phyloP scores from a whole-genome alignment of 1,140 invertebrate genomes.

The Drosophila asahinai region DNA sequence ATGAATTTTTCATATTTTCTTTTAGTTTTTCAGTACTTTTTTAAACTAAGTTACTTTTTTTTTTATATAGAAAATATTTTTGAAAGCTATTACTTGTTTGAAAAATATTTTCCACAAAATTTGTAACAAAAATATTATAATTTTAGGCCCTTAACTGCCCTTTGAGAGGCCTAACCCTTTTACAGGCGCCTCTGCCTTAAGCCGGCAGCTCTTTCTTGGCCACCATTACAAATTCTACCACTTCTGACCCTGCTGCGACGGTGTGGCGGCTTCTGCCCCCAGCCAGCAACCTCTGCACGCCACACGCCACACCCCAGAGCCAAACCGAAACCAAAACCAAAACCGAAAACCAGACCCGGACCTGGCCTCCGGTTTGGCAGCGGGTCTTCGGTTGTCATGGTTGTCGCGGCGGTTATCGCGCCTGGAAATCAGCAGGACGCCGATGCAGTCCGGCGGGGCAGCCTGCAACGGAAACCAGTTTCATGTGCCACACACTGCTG shows the following conservation, averaged over 20 bases:
- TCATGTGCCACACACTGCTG: constrained; percentile 42
- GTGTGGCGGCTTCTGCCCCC: constrained; percentile 38
- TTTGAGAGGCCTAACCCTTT: not conserved
- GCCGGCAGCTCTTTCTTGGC: constrained; percentile 21
- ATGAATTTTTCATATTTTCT: no score
- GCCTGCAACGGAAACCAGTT: constrained; percentile 64
- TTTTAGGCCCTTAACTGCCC: no score
- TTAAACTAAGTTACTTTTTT: no score
- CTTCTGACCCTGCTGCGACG: constrained; percentile 47
- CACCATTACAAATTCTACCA: constrained; percentile 82
- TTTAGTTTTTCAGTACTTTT: no score
- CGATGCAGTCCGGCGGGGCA: constrained; percentile 41
- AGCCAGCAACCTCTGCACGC: constrained; percentile 28
- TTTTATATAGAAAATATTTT: not conserved
- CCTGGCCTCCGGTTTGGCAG: constrained; percentile 52
- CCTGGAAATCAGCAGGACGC: constrained; percentile 75
- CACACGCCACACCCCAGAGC: constrained; percentile 53
- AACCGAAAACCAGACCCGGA: constrained; percentile 30
- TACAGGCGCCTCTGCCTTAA: constrained; percentile 34
- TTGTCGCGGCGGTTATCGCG: constrained; percentile 49
- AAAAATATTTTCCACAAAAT: not conserved
- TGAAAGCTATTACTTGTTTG: not conserved
- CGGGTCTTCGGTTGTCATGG: constrained; percentile 43
- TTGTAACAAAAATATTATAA: no score
- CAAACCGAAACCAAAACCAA: constrained; percentile 27